Conservation (phyloP, 2,888 invertebrate genomes). For the Scaptomyza tumidula region DNA sequence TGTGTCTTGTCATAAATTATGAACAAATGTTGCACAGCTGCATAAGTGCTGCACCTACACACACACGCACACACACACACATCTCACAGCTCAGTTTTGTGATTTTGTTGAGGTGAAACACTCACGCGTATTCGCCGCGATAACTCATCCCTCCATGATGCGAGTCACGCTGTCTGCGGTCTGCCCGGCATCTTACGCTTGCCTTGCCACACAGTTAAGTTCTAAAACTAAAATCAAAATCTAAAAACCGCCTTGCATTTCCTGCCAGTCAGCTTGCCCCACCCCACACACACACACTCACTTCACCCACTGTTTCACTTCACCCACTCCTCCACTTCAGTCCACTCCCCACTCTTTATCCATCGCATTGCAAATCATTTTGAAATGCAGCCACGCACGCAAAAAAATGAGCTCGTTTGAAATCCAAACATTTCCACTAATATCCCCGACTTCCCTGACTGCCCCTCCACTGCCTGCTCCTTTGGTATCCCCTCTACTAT, state of each 20-base stretch:
- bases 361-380: constrained; percentile 70
- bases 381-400: constrained; percentile 78
- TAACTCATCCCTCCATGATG: constrained; percentile 64
- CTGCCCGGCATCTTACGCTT: constrained; percentile 67
- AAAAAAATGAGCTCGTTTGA: constrained; percentile 77
- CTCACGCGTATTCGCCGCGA: constrained; percentile 69
- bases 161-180: constrained; percentile 75
- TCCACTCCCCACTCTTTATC: constrained; percentile 27
- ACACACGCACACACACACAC: neutral
- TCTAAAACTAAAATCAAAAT: constrained; percentile 44
- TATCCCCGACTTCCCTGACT: neutral
- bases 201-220: constrained; percentile 31
- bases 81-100: neutral
- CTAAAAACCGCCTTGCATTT: constrained; percentile 66
- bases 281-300: neutral
- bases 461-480: neutral
- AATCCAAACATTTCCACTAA: constrained; percentile 69
- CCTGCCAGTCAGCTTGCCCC: constrained; percentile 44
- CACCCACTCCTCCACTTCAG: constrained; percentile 20
- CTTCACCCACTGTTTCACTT: neutral
- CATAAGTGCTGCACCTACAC: no score
- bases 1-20: constrained; percentile 69
- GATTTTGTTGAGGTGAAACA: constrained; percentile 28
- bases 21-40: constrained; percentile 42
- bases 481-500: constrained; percentile 30